Evolutionary conservation across 1,140 invertebrate genomes (phyloP).

Genomic region (Diorhabda elongata): DNA sequence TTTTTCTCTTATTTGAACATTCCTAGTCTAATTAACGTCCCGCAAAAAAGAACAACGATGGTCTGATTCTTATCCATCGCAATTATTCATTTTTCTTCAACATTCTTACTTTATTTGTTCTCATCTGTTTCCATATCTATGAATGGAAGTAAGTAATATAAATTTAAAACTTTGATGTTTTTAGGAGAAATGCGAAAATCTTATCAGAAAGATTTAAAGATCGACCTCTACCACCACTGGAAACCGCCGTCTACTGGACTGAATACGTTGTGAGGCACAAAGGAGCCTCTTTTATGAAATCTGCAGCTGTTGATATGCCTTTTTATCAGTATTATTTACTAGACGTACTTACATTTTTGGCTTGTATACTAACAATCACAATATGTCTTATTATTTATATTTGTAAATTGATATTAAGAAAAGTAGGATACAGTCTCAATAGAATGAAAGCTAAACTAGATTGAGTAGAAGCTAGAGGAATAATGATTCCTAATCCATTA

Average conservation of each 20-base stretch:
- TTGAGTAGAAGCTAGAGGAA: too few relatives aligned
- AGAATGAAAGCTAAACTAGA: too few relatives aligned
- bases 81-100: too few relatives aligned
- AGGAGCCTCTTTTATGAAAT: conserved; percentile 54
- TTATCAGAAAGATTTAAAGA: conserved; percentile 56
- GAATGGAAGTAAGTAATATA: too few relatives aligned
- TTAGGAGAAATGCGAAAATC: conserved; percentile 47
- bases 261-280: conserved; percentile 60
- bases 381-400: not conserved
- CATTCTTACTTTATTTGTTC: too few relatives aligned
- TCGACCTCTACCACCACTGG: conserved; percentile 51
- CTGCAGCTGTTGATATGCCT: conserved; percentile 53
- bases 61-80: too few relatives aligned
- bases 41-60: too few relatives aligned
- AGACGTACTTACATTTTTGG: conserved; percentile 51
- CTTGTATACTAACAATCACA: conserved; percentile 6
- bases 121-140: too few relatives aligned
- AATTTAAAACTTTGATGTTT: conserved; percentile 19
- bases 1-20: too few relatives aligned
- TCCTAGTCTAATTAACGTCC: too few relatives aligned
- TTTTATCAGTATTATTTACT: conserved; percentile 60
- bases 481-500: too few relatives aligned
- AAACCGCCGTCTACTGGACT: conserved; percentile 59
- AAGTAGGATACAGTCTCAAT: too few relatives aligned
- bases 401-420: not conserved